Percentiles rank a stretch among this genome's conserved stretches.
These are phyloP conservation scores for Siniperca scherzeri DNA, from an alignment of 2,797 vertebrate species.

Conservation along the genomic window DNA sequence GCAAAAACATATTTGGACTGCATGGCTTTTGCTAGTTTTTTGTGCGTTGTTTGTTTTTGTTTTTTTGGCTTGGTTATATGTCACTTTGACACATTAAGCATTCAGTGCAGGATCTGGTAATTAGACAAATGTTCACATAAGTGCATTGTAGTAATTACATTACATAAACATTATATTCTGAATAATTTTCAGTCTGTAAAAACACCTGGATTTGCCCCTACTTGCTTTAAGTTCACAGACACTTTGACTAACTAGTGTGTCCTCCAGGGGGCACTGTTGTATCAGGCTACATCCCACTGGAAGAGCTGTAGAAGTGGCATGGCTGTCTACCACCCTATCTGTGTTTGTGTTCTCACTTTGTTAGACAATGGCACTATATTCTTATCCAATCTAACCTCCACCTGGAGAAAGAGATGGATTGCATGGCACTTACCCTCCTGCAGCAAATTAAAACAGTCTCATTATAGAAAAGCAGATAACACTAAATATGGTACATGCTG, in stretches of 20 bases:
- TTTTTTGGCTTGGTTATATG: slow-evolving; percentile 3
- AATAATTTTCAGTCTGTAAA: slow-evolving; percentile 30
- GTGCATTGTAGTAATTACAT: slow-evolving; percentile 33
- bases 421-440: slow-evolving; percentile 51
- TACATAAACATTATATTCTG: slow-evolving; percentile 29
- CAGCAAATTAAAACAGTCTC: slow-evolving; percentile 76
- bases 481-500: neutral
- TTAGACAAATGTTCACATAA: slow-evolving; percentile 25
- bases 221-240: neutral
- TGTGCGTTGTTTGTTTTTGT: neutral
- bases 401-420: slow-evolving; percentile 63
- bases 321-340: slow-evolving; percentile 58
- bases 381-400: slow-evolving; percentile 78
- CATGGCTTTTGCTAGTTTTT: slow-evolving; percentile 22
- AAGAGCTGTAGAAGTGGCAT: slow-evolving; percentile 22
- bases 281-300: slow-evolving; percentile 55
- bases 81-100: slow-evolving; percentile 27
- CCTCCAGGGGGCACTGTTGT: slow-evolving; percentile 85
- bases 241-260: neutral
- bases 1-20: slow-evolving; percentile 36
- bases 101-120: slow-evolving; percentile 28
- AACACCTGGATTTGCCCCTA: slow-evolving; percentile 54
- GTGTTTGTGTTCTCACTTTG: slow-evolving; percentile 76
- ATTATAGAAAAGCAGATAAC: slow-evolving; percentile 75
- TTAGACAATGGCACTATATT: slow-evolving; percentile 77